Base-by-base conservation (phyloP, 2,113 vertebrate species). In the Bolborhynchus lineola region DNA sequence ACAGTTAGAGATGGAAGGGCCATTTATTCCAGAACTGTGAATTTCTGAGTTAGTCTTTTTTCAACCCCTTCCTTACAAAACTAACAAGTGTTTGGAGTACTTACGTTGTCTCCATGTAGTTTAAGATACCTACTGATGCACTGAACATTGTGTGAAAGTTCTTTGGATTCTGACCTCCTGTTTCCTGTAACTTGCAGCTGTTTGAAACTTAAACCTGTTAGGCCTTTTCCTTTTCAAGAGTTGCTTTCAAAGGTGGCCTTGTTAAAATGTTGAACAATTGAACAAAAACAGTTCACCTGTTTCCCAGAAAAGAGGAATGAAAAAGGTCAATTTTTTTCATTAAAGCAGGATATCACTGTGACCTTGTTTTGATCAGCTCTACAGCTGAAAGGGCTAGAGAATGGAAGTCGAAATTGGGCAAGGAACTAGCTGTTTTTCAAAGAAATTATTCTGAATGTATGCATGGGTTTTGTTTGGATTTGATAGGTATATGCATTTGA, bases 321-420 rank as follows among this genome's bases (percentile, higher is more conserved):
- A 53, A 79, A 70, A 67, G 85, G 68, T 74, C 31, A 71, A 2
- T 49, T 50, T 44, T 68, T 81, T 67, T 59, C 42, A 50, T 88
- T 77, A 62, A 41, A 80, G 70, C 4, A 85, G 37, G 78, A 19
- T 69, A 37, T 55, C 60, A 3, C 16, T 59, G 75, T 93, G 94
- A 93, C 93, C 94, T 92, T 68, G 65, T 90, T 93, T 94, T 95
- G 81, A 92, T 91, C 74, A 76, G 84, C 57, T 57, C 29, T 37
- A 3, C 53, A 50, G 9, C 93, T 53, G 47, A 46, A 87, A 57
- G 67, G 76, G 81, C 60, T 49, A 7, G 18, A 41, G 74, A 82
- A 52, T 0, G 10, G 75, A 67, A 90, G 72, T 3, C 47, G 87
- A 72, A 55, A 31, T 6, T 53, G 59, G 29, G 64, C 31, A 44